Evolutionary conservation across 2,888 invertebrate species (phyloP).

Genomic region (Protonemura montana): DNA sequence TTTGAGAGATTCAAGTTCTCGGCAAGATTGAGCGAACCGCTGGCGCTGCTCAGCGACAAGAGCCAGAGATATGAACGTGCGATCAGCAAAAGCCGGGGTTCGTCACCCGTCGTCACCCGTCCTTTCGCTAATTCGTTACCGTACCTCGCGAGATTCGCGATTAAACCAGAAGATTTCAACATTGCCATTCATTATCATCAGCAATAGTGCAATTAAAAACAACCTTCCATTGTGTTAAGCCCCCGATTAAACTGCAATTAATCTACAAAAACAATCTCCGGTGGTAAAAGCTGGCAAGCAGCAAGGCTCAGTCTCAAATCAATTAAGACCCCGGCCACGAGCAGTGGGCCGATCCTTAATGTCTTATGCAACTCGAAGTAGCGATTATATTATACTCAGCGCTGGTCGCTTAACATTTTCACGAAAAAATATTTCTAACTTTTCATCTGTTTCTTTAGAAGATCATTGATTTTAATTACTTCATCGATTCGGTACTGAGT

Average conservation of each 20-base stretch:
- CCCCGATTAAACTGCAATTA: conserved; percentile 5
- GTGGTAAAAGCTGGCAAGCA: not conserved
- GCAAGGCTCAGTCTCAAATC: not conserved
- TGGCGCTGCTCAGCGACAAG: too few relatives aligned
- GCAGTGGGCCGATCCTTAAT: not conserved
- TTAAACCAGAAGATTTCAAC: not conserved
- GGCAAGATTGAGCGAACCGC: too few relatives aligned
- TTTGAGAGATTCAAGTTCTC: too few relatives aligned
- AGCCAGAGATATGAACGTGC: not conserved
- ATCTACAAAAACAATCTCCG: not conserved
- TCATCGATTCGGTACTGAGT: too few relatives aligned
- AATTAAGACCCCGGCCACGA: not conserved
- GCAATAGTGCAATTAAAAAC: not conserved
- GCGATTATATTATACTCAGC: not conserved
- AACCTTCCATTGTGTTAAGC: conserved; percentile 5
- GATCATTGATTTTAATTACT: too few relatives aligned
- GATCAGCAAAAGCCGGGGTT: too few relatives aligned
- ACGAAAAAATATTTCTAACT: too few relatives aligned
- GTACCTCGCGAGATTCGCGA: not conserved
- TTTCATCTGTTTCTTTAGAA: too few relatives aligned
- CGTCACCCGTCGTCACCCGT: too few relatives aligned
- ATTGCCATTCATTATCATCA: not conserved
- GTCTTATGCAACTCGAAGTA: not conserved
- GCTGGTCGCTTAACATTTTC: not conserved
- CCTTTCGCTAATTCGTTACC: too few relatives aligned